These are phyloP conservation scores for Medauroidea extradentata DNA, from an alignment of 1,140 invertebrate genomes.

Conservation along the genomic window DNA sequence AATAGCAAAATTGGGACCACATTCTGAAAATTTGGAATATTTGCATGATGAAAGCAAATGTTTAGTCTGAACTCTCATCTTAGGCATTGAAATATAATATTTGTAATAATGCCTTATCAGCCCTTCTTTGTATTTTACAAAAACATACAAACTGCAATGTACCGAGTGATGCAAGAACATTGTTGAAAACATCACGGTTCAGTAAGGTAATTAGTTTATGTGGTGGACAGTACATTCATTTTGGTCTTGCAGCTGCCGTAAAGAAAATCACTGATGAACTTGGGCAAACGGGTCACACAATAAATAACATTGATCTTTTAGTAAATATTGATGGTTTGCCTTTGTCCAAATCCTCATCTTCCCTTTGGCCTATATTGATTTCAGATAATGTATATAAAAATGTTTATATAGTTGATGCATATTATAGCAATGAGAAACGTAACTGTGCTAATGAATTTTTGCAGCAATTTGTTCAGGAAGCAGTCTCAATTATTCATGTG, in stretches of 20 bases:
- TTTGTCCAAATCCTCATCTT: slow-evolving; percentile 13
- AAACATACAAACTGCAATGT: no score
- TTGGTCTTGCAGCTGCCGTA: slow-evolving; percentile 12
- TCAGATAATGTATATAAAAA: slow-evolving; percentile 7
- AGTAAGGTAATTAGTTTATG: slow-evolving; percentile 1
- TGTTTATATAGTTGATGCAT: slow-evolving; percentile 24
- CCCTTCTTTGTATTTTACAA: background rate
- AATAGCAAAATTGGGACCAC: no score
- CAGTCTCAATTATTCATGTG: slow-evolving; percentile 8
- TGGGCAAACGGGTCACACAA: background rate
- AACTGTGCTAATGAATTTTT: slow-evolving; percentile 17
- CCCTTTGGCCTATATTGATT: slow-evolving; percentile 27
- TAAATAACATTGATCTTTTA: slow-evolving; percentile 16
- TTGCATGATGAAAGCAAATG: no score
- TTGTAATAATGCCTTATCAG: background rate
- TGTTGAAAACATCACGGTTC: no score
- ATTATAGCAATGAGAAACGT: slow-evolving; percentile 21
- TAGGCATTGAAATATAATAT: slow-evolving; percentile 1
- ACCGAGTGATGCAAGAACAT: no score
- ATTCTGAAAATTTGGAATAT: no score
- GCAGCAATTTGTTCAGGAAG: slow-evolving; percentile 23
- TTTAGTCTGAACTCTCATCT: background rate
- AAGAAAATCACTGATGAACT: slow-evolving; percentile 4
- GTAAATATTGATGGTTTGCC: slow-evolving; percentile 29
- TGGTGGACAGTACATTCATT: slow-evolving; percentile 21